Base-by-base conservation (phyloP, 2,113 vertebrate species). In the Falco punctatus region DNA sequence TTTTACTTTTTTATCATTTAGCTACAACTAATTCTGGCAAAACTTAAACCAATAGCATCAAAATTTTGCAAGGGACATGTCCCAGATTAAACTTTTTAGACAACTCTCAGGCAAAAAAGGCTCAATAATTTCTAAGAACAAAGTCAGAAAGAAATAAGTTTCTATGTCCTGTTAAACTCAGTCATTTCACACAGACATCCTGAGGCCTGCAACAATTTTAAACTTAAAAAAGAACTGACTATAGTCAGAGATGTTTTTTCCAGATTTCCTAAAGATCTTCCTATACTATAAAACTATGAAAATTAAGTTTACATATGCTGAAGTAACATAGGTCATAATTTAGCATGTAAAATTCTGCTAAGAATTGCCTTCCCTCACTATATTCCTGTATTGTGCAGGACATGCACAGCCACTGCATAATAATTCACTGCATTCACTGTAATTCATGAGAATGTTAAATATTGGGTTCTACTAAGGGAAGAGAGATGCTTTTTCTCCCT, bases 61-160 rank as follows among this genome's bases (percentile, higher is more conserved):
- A 77, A 44, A 22, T 83, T 80, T 52, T 78, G 21, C 20, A 79
- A 64, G 28, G 10, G 11, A 12, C 38, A n/a, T 51, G 40, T 40
- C 30, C 67, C 13, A 93, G 6, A 16, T 27, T n/a, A 73, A 78
- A 72, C 6, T 26, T 58, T 70, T 84, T 49, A 40, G 33, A 44
- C 9, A 86, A 54, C 5, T 81, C 16, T 52, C 13, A 27, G 16
- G 20, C 4, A 90, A 90, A 81, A 90, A 86, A 61, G 9, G 2
- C 3, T 66, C 35, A 73, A 26, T 48, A 27, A 40, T 73, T 88
- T 85, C 65, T 69, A 46, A 71, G 15, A 79, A 48, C 21, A 62
- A 66, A 51, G 6, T 5, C 13, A 26, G 33, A n/a, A 54, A 33
- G 3, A 57, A 62, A 28, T 10, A 38, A 1, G 1, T 1, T 32